Conservation (phyloP, 2,113 vertebrate species). For the Geothlypis trichas region DNA sequence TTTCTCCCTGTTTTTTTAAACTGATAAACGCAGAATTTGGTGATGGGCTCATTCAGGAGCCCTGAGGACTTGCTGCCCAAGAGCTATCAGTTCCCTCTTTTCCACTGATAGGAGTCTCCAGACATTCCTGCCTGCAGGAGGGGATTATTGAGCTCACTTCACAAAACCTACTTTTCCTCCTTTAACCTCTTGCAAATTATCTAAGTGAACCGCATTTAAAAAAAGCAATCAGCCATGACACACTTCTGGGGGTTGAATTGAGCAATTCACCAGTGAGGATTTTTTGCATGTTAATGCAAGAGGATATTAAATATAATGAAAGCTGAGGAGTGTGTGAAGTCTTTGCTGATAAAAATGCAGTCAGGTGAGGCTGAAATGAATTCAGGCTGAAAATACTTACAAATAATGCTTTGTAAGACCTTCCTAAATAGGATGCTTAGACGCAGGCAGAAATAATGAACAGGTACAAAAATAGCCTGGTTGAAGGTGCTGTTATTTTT, state of each 20-base stretch:
- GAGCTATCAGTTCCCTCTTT: neutral
- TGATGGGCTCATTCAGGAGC: neutral
- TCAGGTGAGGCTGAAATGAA: neutral
- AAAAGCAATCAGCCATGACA: neutral
- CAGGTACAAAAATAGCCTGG: neutral
- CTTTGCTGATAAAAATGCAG: neutral
- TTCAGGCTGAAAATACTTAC: neutral
- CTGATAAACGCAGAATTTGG: neutral
- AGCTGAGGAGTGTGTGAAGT: neutral
- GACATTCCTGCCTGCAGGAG: fast-evolving
- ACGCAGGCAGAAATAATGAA: neutral
- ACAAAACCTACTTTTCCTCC: neutral
- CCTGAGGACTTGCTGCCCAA: neutral
- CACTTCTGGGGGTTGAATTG: neutral
- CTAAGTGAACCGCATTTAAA: neutral
- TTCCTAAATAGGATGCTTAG: neutral
- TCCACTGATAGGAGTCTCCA: neutral
- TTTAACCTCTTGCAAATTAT: neutral
- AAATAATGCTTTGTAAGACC: neutral
- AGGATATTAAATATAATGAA: neutral
- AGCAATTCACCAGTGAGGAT: neutral
- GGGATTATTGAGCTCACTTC: neutral
- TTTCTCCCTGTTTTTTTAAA: neutral
- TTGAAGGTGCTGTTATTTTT: neutral
- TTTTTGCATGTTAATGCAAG: neutral